These are phyloP conservation scores for Drosophila cardini DNA, from an alignment of 1,140 invertebrate genomes.

Conservation along the genomic window DNA sequence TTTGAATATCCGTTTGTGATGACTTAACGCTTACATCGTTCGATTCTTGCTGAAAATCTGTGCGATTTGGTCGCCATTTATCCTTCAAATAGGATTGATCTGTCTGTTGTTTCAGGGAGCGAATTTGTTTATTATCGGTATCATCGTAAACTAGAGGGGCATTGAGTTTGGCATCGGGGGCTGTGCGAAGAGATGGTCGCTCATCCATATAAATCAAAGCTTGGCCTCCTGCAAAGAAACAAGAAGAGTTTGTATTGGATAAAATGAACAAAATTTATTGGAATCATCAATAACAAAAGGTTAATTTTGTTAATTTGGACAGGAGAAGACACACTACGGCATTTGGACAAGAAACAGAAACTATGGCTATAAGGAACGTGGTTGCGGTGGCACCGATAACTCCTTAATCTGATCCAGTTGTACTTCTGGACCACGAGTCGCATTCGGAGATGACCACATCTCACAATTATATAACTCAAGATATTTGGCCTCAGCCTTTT, in stretches of 20 bases:
- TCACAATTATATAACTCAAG: slow-evolving; percentile 65
- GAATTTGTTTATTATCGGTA: slow-evolving; percentile 12
- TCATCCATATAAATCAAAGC: slow-evolving; percentile 72
- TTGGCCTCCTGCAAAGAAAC: slow-evolving; percentile 50
- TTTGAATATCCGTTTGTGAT: slow-evolving; percentile 4
- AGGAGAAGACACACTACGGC: slow-evolving; percentile 3
- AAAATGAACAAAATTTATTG: slow-evolving; percentile 36
- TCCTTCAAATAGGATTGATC: slow-evolving; percentile 53
- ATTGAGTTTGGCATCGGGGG: neutral
- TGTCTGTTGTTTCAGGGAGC: slow-evolving; percentile 50
- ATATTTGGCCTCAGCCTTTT: slow-evolving; percentile 76
- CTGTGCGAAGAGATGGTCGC: slow-evolving; percentile 26
- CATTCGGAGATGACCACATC: slow-evolving; percentile 57
- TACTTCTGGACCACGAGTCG: slow-evolving; percentile 53
- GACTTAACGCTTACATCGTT: neutral
- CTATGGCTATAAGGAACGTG: neutral
- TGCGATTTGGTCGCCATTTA: neutral
- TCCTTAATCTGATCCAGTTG: slow-evolving; percentile 55
- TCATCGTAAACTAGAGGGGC: neutral
- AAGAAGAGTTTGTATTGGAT: neutral
- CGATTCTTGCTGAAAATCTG: neutral
- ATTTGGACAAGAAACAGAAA: slow-evolving; percentile 36
- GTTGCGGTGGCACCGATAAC: slow-evolving; percentile 8
- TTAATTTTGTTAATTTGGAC: neutral
- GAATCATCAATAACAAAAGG: slow-evolving; percentile 5